Conservation (phyloP, 2,113 vertebrate genomes). For the Zingel zingel region DNA sequence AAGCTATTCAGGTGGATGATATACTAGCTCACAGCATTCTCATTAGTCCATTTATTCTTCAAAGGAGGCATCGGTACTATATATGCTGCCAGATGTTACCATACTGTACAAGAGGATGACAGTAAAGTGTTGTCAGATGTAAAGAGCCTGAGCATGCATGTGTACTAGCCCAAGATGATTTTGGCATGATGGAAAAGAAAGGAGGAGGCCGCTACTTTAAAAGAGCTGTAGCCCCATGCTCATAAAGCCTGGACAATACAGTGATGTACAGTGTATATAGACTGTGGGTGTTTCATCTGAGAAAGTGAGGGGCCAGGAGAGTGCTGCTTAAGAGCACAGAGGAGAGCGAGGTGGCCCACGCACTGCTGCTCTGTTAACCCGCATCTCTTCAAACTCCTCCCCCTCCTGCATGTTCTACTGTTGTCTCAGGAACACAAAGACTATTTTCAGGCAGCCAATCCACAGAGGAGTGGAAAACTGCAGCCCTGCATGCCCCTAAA, state of each 20-base stretch:
- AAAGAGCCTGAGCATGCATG: constrained; percentile 22
- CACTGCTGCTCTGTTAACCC: constrained; percentile 72
- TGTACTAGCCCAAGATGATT: background rate
- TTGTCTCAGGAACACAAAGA: constrained; percentile 85
- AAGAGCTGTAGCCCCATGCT: constrained; percentile 32
- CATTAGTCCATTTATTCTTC: constrained; percentile 39
- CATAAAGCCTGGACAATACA: constrained; percentile 44
- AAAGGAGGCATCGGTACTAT: constrained; percentile 11
- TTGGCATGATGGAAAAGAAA: constrained; percentile 10
- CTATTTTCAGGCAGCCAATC: constrained; percentile 85
- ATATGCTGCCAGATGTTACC: constrained; percentile 28
- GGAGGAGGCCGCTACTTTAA: constrained; percentile 41
- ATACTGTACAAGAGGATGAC: background rate
- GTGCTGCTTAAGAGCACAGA: constrained; percentile 76
- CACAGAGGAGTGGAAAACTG: constrained; percentile 69
- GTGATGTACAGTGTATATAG: constrained; percentile 48
- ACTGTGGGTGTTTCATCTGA: constrained; percentile 75
- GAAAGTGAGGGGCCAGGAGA: constrained; percentile 53
- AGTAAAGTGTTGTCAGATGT: constrained; percentile 9
- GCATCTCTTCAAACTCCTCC: constrained; percentile 52
- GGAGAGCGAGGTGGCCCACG: constrained; percentile 65
- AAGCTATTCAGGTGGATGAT: constrained; percentile 19
- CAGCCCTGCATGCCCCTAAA: constrained; percentile 77
- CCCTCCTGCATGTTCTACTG: constrained; percentile 65
- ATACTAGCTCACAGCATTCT: constrained; percentile 22